Conservation (phyloP, 2,888 invertebrate genomes). For the Elaeidobius kamerunicus region DNA sequence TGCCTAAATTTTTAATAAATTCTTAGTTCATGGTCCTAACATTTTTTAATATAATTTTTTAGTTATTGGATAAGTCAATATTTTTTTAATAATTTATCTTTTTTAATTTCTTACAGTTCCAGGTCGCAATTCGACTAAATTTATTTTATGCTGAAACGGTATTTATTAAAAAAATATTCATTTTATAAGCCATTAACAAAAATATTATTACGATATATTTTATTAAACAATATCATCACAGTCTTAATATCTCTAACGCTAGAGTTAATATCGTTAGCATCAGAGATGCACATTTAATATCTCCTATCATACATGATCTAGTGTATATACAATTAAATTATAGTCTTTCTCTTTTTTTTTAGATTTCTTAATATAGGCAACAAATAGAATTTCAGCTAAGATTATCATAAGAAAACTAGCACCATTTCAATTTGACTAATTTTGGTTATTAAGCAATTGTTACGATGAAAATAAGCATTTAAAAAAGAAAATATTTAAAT, state of each 20-base stretch:
- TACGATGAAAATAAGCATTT: background rate
- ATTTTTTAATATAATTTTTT: slow-evolving; percentile 2
- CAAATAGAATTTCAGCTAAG: slow-evolving; percentile 28
- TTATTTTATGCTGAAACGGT: too few relatives aligned
- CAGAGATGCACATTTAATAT: slow-evolving; percentile 19
- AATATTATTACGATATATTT: background rate
- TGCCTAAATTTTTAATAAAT: slow-evolving; percentile 14
- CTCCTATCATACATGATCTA: too few relatives aligned
- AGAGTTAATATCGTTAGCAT: slow-evolving; percentile 24
- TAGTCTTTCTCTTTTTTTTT: slow-evolving; percentile 2
- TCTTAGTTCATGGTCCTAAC: slow-evolving; percentile 27
- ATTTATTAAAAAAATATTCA: too few relatives aligned
- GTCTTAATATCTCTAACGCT: slow-evolving; percentile 33
- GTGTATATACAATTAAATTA: slow-evolving; percentile 20
- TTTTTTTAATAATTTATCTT: too few relatives aligned
- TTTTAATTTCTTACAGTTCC: too few relatives aligned
- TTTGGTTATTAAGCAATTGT: slow-evolving; percentile 12
- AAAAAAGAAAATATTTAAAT: too few relatives aligned
- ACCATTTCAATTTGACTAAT: slow-evolving; percentile 36
- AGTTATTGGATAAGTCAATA: background rate
- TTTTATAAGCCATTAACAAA: too few relatives aligned
- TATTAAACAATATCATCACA: slow-evolving; percentile 36
- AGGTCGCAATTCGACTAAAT: background rate
- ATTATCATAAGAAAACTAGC: slow-evolving; percentile 38
- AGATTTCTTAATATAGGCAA: slow-evolving; percentile 29